phyloP scores from a whole-genome alignment of 2,888 invertebrate genomes.

The Agapostemon virescens region DNA sequence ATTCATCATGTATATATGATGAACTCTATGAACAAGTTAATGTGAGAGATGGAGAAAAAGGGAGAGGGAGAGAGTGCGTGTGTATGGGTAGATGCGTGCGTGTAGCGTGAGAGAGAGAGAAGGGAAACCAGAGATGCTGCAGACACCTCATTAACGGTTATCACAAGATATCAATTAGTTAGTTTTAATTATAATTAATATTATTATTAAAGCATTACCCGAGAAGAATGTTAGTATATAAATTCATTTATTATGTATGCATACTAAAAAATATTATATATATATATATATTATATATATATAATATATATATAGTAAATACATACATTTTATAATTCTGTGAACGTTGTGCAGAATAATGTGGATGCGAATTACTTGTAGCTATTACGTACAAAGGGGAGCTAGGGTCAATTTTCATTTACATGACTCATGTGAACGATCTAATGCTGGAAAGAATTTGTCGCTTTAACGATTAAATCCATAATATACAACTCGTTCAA shows the following conservation, averaged over 20 bases:
- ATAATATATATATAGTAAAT: slow-evolving; percentile 61
- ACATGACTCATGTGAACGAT: not conserved
- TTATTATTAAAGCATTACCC: slow-evolving; percentile 69
- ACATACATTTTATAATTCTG: slow-evolving; percentile 63
- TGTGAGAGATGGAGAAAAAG: slow-evolving; percentile 35
- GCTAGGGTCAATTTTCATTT: not conserved
- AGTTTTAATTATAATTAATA: slow-evolving; percentile 76
- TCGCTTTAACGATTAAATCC: not conserved
- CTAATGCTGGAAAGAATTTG: not conserved
- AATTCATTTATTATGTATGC: slow-evolving; percentile 70
- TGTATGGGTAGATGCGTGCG: too few species aligned
- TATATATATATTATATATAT: too few species aligned
- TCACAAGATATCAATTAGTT: slow-evolving; percentile 75
- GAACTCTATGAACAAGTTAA: too few species aligned
- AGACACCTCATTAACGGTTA: slow-evolving; percentile 72
- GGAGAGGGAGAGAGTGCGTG: slow-evolving; percentile 15
- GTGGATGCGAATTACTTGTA: slow-evolving; percentile 12
- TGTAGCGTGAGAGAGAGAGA: slow-evolving; percentile 54
- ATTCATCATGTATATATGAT: too few species aligned
- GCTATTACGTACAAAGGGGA: not conserved
- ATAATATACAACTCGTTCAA: slow-evolving; percentile 7
- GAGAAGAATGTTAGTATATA: slow-evolving; percentile 76
- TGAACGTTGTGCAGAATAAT: slow-evolving; percentile 68
- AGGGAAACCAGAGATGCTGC: slow-evolving; percentile 65
- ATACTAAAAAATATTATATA: too few species aligned